phyloP scores from a whole-genome alignment of 2,888 invertebrate species.

The Metallyticus violacea region DNA sequence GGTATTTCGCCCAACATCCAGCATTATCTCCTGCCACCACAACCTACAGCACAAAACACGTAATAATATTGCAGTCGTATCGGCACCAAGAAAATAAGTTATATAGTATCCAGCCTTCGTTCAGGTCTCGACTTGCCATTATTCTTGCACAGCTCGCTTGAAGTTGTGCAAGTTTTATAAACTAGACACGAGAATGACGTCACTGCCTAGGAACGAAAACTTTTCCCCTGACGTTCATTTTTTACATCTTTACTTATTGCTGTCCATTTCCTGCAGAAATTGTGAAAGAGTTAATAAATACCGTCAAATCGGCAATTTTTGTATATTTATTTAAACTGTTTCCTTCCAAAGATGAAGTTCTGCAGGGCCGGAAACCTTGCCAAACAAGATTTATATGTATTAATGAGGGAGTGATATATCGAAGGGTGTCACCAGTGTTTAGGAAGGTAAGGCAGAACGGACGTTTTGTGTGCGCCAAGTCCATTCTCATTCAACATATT shows the following conservation, averaged over 20 bases:
- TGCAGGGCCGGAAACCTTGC: not conserved
- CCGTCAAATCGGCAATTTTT: conserved; percentile 16
- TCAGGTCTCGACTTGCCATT: not conserved
- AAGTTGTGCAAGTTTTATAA: not conserved
- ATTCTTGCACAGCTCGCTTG: not conserved
- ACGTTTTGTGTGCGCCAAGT: not conserved
- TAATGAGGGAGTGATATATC: conserved; percentile 30
- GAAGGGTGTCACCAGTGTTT: conserved; percentile 7
- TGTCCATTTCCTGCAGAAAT: not conserved
- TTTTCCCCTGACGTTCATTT: not conserved
- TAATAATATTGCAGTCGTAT: not conserved
- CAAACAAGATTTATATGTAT: conserved; percentile 31
- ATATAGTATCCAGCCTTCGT: not conserved
- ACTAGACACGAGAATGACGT: not conserved
- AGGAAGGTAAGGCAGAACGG: not conserved
- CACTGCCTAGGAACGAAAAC: not conserved
- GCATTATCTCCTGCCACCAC: too few relatives aligned
- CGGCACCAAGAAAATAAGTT: not conserved
- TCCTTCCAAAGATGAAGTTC: not conserved
- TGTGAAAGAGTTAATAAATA: conserved; percentile 9
- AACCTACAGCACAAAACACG: too few relatives aligned
- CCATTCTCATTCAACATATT: not conserved
- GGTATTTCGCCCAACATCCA: too few relatives aligned
- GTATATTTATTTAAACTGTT: not conserved
- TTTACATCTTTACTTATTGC: not conserved